A percentile compares a stretch with the other conserved stretches of the same genome.
Conservation (phyloP, 2,113 vertebrate species). For the Scomber japonicus region DNA sequence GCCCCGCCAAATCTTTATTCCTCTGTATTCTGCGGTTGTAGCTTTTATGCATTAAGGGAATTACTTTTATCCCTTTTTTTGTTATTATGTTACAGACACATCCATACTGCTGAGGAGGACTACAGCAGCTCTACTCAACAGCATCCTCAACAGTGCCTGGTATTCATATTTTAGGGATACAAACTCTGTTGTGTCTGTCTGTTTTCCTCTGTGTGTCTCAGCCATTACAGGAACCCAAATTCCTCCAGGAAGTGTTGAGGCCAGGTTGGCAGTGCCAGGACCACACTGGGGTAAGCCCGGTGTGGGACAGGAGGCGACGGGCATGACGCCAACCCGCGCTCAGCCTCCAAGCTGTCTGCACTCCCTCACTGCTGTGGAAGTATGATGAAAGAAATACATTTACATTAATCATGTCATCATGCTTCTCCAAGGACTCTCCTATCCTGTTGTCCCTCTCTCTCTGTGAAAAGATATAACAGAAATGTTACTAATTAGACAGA, state of each 20-base stretch:
- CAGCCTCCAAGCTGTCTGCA: slow-evolving; percentile 41
- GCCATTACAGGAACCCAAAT: slow-evolving; percentile 18
- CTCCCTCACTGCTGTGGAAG: slow-evolving; percentile 20
- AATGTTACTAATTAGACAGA: slow-evolving; percentile 25
- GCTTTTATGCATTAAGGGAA: background rate
- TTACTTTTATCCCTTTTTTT: background rate
- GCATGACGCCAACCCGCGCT: slow-evolving; percentile 30
- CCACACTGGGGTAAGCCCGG: slow-evolving; percentile 12
- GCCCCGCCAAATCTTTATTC: background rate
- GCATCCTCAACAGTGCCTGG: background rate
- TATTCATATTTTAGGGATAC: background rate
- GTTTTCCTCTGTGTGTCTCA: background rate
- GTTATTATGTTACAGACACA: background rate
- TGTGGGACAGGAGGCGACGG: slow-evolving; percentile 12
- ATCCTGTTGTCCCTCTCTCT: slow-evolving; percentile 24
- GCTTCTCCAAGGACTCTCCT: slow-evolving; percentile 35
- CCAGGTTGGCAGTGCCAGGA: slow-evolving; percentile 17
- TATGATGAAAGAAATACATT: slow-evolving; percentile 62
- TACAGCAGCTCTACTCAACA: background rate
- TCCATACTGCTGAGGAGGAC: background rate
- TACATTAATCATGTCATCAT: slow-evolving; percentile 44
- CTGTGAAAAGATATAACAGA: background rate
- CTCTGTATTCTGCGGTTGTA: background rate
- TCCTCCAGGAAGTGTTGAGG: slow-evolving; percentile 42
- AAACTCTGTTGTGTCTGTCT: slow-evolving; percentile 1